Evolutionary conservation across 2,888 invertebrate genomes (phyloP).

Genomic region (Anodontia alba): DNA sequence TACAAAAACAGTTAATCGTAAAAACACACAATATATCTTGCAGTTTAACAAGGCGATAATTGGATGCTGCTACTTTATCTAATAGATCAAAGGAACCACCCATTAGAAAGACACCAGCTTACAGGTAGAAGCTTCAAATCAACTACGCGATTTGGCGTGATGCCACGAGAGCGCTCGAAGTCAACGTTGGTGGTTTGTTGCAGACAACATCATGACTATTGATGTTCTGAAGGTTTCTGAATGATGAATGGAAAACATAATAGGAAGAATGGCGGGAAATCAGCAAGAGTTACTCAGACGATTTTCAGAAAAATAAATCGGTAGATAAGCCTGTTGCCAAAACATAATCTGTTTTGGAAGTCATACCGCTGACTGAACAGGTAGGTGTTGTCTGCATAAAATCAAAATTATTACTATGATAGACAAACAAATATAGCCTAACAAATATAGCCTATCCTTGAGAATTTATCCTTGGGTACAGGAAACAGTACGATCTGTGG

Average conservation of each 20-base stretch:
- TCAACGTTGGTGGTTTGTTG: slow-evolving; percentile 43
- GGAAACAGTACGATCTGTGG: too few relatives aligned
- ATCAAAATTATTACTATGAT: too few relatives aligned
- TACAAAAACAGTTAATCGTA: not conserved
- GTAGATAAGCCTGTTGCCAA: not conserved
- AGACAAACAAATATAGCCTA: too few relatives aligned
- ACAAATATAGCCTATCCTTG: too few relatives aligned
- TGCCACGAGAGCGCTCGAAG: slow-evolving; percentile 3
- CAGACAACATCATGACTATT: slow-evolving; percentile 32
- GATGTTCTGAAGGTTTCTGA: slow-evolving; percentile 3
- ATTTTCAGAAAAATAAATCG: not conserved
- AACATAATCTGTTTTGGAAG: not conserved
- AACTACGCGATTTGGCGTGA: not conserved
- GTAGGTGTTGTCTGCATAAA: too few relatives aligned
- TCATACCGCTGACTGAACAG: too few relatives aligned
- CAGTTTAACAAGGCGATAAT: not conserved
- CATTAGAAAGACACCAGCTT: not conserved
- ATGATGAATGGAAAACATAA: slow-evolving; percentile 46
- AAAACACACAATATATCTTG: not conserved
- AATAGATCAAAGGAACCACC: not conserved
- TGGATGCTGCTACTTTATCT: not conserved
- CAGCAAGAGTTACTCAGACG: not conserved
- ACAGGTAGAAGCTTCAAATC: not conserved
- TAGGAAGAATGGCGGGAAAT: slow-evolving; percentile 41
- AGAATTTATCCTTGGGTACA: too few relatives aligned